A percentile compares a stretch with the other conserved stretches of the same genome.
Evolutionary conservation across 2,113 vertebrate species (phyloP).

Genomic region (Leucoraja erinaceus): DNA sequence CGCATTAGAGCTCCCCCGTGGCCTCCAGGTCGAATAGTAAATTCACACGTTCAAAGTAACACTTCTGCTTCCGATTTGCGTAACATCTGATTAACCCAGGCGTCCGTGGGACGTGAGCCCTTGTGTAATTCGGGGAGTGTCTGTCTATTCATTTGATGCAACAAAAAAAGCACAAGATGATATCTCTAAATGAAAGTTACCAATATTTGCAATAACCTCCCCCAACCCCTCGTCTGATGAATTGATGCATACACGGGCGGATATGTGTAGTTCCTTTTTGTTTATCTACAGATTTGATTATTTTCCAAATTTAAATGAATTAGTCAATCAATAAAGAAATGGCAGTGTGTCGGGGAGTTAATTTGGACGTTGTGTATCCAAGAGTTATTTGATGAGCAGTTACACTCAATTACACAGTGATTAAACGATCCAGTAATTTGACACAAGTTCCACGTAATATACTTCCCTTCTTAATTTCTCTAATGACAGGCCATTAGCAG

Average conservation of each 20-base stretch:
- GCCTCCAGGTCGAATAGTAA: too few species aligned
- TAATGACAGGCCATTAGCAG: not conserved
- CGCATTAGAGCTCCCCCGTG: too few species aligned
- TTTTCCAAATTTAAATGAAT: constrained; percentile 8
- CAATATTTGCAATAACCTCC: not conserved
- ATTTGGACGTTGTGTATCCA: not conserved
- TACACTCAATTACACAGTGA: not conserved
- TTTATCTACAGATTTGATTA: not conserved
- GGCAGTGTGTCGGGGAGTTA: not conserved
- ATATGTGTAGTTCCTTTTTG: not conserved
- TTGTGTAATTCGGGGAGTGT: too few species aligned
- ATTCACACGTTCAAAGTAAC: too few species aligned
- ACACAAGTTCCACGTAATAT: not conserved
- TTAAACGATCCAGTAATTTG: not conserved
- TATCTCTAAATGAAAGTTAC: not conserved
- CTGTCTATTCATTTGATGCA: not conserved
- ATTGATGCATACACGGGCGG: too few species aligned
- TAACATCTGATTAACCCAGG: too few species aligned
- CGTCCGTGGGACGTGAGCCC: too few species aligned
- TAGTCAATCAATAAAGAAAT: not conserved
- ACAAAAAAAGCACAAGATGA: not conserved
- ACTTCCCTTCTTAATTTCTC: not conserved
- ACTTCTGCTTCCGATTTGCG: too few species aligned
- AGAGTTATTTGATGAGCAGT: not conserved
- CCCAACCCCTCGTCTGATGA: not conserved